These are phyloP conservation scores for Mirza zaza DNA, from an alignment of 2,113 vertebrate species.

Conservation along the genomic window DNA sequence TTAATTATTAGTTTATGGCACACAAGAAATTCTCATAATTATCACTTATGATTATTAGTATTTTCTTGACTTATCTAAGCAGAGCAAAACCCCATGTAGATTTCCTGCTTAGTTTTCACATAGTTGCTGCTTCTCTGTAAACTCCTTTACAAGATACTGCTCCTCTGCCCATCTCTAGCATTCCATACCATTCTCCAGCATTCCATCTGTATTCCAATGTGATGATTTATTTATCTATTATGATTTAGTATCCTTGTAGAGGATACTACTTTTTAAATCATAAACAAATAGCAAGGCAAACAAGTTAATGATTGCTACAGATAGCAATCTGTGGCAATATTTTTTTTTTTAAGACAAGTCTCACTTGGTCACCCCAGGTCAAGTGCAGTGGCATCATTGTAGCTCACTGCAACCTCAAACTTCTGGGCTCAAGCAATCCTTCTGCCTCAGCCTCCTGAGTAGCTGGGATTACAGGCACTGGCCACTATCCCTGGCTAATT, in stretches of 20 bases:
- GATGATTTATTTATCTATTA: not conserved
- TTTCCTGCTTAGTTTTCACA: not conserved
- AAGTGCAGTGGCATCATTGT: no score
- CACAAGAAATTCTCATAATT: not conserved
- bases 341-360: no score
- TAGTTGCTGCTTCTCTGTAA: not conserved
- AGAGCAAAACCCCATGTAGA: not conserved
- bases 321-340: not conserved
- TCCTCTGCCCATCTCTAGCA: not conserved
- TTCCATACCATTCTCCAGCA: not conserved
- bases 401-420: no score
- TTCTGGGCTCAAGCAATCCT: no score
- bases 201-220: not conserved
- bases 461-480: no score
- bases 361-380: no score
- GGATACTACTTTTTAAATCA: not conserved
- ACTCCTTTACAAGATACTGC: not conserved
- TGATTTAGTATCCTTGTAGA: not conserved
- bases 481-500: no score
- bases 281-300: conserved; percentile 29
- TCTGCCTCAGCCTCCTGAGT: no score
- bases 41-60: not conserved
- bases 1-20: not conserved
- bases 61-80: not conserved
- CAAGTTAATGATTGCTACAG: not conserved